Evolutionary conservation across 2,888 invertebrate genomes (phyloP).

Genomic region (Andrena minutula): DNA sequence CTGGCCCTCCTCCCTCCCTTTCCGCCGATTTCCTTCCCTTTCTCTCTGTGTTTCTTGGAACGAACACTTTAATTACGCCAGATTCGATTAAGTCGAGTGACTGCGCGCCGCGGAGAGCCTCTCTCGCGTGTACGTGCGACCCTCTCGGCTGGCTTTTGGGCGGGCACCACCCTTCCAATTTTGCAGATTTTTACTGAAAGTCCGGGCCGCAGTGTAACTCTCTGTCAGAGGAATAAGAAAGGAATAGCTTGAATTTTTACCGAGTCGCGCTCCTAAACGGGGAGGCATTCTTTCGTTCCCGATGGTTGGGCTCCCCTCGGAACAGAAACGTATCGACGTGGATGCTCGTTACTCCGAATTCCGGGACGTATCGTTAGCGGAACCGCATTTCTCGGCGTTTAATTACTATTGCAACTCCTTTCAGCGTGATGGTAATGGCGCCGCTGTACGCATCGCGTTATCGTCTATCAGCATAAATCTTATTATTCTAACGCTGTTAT

Average conservation of each 20-base stretch:
- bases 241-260: background rate
- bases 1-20: background rate
- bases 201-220: background rate
- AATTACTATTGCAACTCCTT: slow-evolving; percentile 47
- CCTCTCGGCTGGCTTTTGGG: background rate
- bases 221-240: background rate
- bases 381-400: slow-evolving; percentile 19
- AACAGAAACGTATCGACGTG: slow-evolving; percentile 15
- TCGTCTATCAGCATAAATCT: slow-evolving; percentile 55
- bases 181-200: background rate
- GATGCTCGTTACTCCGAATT: slow-evolving; percentile 16
- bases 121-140: background rate
- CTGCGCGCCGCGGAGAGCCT: background rate
- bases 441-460: slow-evolving; percentile 33
- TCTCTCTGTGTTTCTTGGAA: slow-evolving; percentile 2
- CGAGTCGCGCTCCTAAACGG: background rate
- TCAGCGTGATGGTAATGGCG: slow-evolving; percentile 30
- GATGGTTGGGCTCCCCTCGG: background rate
- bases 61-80: slow-evolving; percentile 62
- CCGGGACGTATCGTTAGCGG: slow-evolving; percentile 26
- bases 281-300: background rate
- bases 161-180: background rate
- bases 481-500: slow-evolving; percentile 63
- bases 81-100: slow-evolving; percentile 62
- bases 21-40: background rate